phyloP scores from a whole-genome alignment of 1,140 invertebrate species.

The Magallana angulata region DNA sequence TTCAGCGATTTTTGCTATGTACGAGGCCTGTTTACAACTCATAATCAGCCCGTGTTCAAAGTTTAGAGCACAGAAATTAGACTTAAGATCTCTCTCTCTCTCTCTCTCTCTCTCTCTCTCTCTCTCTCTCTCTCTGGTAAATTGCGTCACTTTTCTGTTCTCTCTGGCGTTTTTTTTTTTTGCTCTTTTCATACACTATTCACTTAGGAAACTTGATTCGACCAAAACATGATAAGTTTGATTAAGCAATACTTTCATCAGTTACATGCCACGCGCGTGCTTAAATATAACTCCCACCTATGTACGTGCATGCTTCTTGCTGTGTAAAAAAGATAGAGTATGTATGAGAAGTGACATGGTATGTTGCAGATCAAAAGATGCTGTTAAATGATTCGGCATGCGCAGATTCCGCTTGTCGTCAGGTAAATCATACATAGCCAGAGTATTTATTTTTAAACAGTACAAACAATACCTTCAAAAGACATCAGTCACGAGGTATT shows the following conservation, averaged over 20 bases:
- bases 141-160: no score
- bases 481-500: no score
- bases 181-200: no score
- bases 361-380: background rate
- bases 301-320: no score
- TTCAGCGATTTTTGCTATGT: background rate
- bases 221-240: background rate
- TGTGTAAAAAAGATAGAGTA: background rate
- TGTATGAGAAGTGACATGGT: background rate
- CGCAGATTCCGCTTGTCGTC: background rate
- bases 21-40: background rate
- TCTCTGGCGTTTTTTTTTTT: no score
- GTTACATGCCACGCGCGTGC: background rate
- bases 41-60: background rate
- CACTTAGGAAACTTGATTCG: background rate
- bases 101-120: no score
- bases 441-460: no score
- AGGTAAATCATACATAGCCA: no score
- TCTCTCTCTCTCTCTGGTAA: no score
- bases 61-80: background rate
- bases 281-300: background rate
- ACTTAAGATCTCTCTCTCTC: no score
- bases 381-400: conserved; percentile 20
- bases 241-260: background rate
- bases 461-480: no score